phyloP scores from a whole-genome alignment of 1,140 invertebrate genomes.

The Caerostris darwini region DNA sequence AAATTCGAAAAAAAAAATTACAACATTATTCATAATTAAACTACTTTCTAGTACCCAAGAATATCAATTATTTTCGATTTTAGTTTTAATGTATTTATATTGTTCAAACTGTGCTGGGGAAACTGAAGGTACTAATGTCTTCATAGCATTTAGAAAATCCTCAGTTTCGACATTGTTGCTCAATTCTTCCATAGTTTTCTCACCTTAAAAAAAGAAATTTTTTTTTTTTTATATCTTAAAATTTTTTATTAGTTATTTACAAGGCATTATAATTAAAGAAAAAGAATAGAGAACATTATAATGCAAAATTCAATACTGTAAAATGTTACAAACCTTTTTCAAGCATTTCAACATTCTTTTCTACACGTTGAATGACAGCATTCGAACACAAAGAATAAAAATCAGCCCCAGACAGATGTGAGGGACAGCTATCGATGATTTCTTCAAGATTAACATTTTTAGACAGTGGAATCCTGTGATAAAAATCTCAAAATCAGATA shows the following conservation, averaged over 20 bases:
- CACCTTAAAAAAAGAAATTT: slow-evolving; percentile 31
- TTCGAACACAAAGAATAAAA: slow-evolving; percentile 88
- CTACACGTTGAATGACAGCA: slow-evolving; percentile 81
- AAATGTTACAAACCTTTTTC: slow-evolving; percentile 63
- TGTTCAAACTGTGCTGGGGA: slow-evolving; percentile 57
- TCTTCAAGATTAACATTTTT: slow-evolving; percentile 84
- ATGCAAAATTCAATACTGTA: background rate
- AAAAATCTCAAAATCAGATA: too few species aligned
- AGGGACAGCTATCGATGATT: slow-evolving; percentile 85
- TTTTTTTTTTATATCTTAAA: background rate
- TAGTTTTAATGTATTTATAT: slow-evolving; percentile 57
- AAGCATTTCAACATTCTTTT: slow-evolving; percentile 77
- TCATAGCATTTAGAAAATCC: slow-evolving; percentile 58
- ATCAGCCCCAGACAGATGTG: slow-evolving; percentile 90
- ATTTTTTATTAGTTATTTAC: background rate
- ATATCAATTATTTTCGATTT: slow-evolving; percentile 61
- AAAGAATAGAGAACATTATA: background rate
- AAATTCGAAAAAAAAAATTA: too few species aligned
- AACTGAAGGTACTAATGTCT: slow-evolving; percentile 58
- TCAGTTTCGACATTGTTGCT: slow-evolving; percentile 49
- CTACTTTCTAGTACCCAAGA: too few species aligned
- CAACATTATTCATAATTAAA: too few species aligned
- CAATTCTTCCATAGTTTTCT: slow-evolving; percentile 37
- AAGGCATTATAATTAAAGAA: background rate
- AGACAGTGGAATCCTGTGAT: slow-evolving; percentile 72